Evolutionary conservation across 1,140 invertebrate species (phyloP).

Genomic region (Euwallacea similis): DNA sequence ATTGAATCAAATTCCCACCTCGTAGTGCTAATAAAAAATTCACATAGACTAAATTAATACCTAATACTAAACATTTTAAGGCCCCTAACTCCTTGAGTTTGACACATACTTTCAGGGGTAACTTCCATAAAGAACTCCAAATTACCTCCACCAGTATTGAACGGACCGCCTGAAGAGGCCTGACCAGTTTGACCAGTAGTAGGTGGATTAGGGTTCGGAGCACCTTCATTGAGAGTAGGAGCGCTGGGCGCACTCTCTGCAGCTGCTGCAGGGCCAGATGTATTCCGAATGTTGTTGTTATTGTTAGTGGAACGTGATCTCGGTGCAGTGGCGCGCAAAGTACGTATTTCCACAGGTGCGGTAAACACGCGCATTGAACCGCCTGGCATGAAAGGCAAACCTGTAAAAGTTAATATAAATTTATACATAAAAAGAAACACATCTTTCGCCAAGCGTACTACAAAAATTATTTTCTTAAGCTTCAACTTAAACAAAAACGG

Average conservation of each 20-base stretch:
- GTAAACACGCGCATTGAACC: conserved; percentile 45
- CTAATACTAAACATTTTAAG: too few relatives aligned
- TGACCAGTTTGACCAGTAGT: background rate
- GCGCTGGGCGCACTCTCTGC: background rate
- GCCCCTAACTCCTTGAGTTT: too few relatives aligned
- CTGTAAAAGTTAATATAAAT: background rate
- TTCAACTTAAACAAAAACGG: too few relatives aligned
- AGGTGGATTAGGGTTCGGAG: conserved; percentile 4
- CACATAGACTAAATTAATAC: too few relatives aligned
- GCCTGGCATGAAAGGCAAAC: conserved; percentile 31
- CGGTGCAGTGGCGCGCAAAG: conserved; percentile 12
- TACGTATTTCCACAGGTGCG: conserved; percentile 47
- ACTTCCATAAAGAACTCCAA: conserved; percentile 72
- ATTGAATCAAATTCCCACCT: conserved; percentile 53
- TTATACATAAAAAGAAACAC: too few relatives aligned
- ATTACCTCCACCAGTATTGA: conserved; percentile 51
- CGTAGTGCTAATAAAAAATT: conserved; percentile 45
- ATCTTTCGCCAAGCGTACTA: too few relatives aligned
- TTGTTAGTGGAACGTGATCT: conserved; percentile 13
- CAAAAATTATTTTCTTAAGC: too few relatives aligned
- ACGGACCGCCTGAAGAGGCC: background rate
- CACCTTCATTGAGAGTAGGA: background rate
- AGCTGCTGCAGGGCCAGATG: background rate
- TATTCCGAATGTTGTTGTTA: conserved; percentile 3
- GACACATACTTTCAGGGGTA: conserved; percentile 60